Evolutionary conservation across 2,888 invertebrate species (phyloP), one percentile per base, ranked within the genome.

Genomic region (Phrixothrix hirtus): DNA sequence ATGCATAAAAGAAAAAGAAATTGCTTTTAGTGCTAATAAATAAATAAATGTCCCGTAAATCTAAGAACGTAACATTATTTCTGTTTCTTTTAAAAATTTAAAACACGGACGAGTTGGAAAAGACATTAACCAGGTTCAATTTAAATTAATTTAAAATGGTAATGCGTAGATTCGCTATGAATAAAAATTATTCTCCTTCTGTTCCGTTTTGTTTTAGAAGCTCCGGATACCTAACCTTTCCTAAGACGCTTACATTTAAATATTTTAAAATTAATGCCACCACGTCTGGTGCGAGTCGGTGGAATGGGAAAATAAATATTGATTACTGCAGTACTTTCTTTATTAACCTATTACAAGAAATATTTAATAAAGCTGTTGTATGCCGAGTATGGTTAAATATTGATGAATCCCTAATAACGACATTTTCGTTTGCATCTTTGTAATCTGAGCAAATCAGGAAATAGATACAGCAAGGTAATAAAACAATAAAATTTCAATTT

Each of bases 71-170:
- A n/a, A n/a, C n/a, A n/a, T n/a, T n/a, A n/a, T 32, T 42, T 17
- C 29, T 29, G 39, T 32, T 32, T 44, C 21, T 30, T 9, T 36
- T 25, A n/a, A 16, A 34, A 36, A 41, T 42, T 43, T 16, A 11
- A 12, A 49, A 49, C 15, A 36, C 39, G 15, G 13, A 21, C 14
- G 34, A 47, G 47, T 53, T 43, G 38, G 39, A 52, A 34, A 30
- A 55, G 47, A 34, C 50, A 46, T 52, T 51, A 51, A 50, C 39
- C 34, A 37, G 44, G 39, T 42, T 37, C 43, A 36, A 55, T 55
- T 55, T 55, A 55, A 55, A 51, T 51, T 47, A 51, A 55, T 55
- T 51, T 55, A 50, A 50, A 55, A 55, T 55, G 55, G 47, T 51
- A 55, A 55, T 52, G 38, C 26, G 29, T 21, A 47, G 47, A 49